These are phyloP conservation scores for Drosophila neocordata DNA, from an alignment of 1,140 invertebrate species.

Conservation along the genomic window DNA sequence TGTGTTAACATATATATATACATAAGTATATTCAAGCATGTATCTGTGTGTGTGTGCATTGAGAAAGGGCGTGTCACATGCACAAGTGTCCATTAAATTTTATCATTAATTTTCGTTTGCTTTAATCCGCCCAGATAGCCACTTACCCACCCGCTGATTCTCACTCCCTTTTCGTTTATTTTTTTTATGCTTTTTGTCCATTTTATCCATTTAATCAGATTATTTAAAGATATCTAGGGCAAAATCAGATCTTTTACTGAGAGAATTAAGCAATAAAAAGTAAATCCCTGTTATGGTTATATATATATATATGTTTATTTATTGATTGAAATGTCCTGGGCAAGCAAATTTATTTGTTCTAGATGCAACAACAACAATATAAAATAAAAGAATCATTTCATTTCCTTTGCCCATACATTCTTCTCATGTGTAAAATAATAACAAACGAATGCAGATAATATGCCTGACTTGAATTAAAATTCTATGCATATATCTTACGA, in stretches of 20 bases:
- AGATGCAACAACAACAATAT: neutral
- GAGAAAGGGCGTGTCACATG: slow-evolving; percentile 32
- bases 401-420: neutral
- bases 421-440: neutral
- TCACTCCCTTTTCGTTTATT: neutral
- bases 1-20: slow-evolving; percentile 61
- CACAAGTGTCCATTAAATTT: slow-evolving; percentile 75
- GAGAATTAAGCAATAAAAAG: slow-evolving; percentile 53
- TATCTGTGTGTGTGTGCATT: neutral
- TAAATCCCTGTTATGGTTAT: slow-evolving; percentile 21
- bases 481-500: neutral
- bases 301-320: neutral
- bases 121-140: slow-evolving; percentile 18
- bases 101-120: slow-evolving; percentile 74
- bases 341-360: neutral
- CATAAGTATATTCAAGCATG: neutral
- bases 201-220: slow-evolving; percentile 19
- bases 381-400: neutral
- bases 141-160: slow-evolving; percentile 24
- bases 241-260: slow-evolving; percentile 25
- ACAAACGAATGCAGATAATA: neutral
- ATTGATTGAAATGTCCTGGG: neutral
- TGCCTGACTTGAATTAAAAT: slow-evolving; percentile 4
- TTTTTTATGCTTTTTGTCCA: slow-evolving; percentile 31
- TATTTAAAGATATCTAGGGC: neutral